Percentiles rank a stretch among this genome's conserved stretches.
Conservation (phyloP, 2,888 invertebrate species). For the Notodonta ziczac region DNA sequence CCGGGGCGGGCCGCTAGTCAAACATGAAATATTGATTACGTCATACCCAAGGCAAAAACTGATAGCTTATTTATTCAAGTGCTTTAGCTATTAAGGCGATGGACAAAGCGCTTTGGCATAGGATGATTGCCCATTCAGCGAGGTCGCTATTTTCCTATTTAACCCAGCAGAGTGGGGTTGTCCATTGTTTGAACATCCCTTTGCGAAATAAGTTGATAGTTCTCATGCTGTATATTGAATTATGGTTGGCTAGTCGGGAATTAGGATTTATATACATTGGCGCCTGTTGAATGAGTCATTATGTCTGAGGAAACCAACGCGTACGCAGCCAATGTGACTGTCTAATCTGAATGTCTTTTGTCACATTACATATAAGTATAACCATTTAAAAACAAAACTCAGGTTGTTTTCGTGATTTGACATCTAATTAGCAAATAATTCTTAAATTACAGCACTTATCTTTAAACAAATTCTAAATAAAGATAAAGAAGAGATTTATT, state of each 20-base stretch:
- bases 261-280: not conserved
- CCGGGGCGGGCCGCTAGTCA: too few relatives aligned
- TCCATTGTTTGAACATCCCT: constrained; percentile 47
- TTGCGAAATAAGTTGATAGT: constrained; percentile 19
- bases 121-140: constrained; percentile 38
- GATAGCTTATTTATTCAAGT: constrained; percentile 19
- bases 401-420: too few relatives aligned
- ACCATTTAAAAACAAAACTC: too few relatives aligned
- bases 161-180: constrained; percentile 32
- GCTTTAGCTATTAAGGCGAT: constrained; percentile 7
- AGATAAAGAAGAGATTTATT: not conserved
- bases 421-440: too few relatives aligned
- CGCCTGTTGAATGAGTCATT: not conserved
- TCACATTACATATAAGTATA: too few relatives aligned
- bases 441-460: too few relatives aligned
- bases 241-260: not conserved
- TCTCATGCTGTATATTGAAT: constrained; percentile 14
- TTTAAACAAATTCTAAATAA: too few relatives aligned
- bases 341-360: too few relatives aligned
- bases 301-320: not conserved
- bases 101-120: constrained; percentile 29
- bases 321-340: too few relatives aligned
- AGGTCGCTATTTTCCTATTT: constrained; percentile 41
- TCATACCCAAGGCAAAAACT: not conserved
- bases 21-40: not conserved